Evolutionary conservation across 2,113 vertebrate genomes (phyloP), one percentile per base, ranked within the genome.

Genomic region (Perccottus glenii): DNA sequence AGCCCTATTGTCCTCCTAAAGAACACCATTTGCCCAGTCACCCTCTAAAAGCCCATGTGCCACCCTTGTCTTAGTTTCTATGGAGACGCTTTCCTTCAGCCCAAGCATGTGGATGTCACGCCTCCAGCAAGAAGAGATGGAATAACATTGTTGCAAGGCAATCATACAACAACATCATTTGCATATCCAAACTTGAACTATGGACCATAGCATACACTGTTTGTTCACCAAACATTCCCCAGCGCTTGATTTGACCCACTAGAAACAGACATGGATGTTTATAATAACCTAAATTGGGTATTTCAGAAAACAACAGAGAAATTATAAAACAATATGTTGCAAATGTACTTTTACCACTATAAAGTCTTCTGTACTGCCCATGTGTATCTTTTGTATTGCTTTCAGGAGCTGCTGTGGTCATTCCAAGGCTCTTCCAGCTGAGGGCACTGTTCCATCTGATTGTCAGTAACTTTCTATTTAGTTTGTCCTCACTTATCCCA

Each of bases 1-100:
- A n/a, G 75, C 80, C 75, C 59, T 72, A 83, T 84, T 83, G 82
- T 83, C 42, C 83, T 74, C 59, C 67, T 33, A 38, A 64, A 72
- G 55, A 80, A 75, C 80, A 33, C 8, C 73, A 69, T 82, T 81
- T 77, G 69, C 72, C 77, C 71, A 73, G 45, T 84, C 70, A 56
- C 51, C 81, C 75, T 64, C 67, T 83, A 55, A 36, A 64, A 85
- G 69, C 82, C 73, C 77, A 84, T 91, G 90, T 88, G 82, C 77
- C 83, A 80, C 77, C 58, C 64, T 87, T 86, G 89, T 89, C 66
- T 82, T 77, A 53, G 90, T 92, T 90, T 84, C 90, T 83, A 92
- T 93, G 91, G 91, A 84, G 83, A 92, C 75, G 27, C 73, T 80
- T 50, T 80, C 55, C 67, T 78, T 48, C 78, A 71, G 87, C 72